phyloP scores from a whole-genome alignment of 2,113 vertebrate genomes.

The Danio rerio region GRCz12tu NC_133196.1:12362501-12363000 shows the following conservation, averaged over 20 bases:
- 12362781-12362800: neutral
- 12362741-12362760: slow-evolving; percentile 22
- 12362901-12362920: neutral
- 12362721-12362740: neutral
- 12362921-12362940: neutral
- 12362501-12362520: too few species aligned
- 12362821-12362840: slow-evolving; percentile 24
- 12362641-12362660: too few species aligned
- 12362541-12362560: too few species aligned
- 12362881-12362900: neutral
- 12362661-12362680: neutral
- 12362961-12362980: neutral
- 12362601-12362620: too few species aligned
- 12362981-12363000: neutral
- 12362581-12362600: too few species aligned
- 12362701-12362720: neutral
- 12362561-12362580: too few species aligned
- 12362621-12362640: too few species aligned
- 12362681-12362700: neutral
- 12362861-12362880: neutral
- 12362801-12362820: slow-evolving; percentile 4
- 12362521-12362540: too few species aligned
- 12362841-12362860: neutral
- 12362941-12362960: neutral
- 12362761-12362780: slow-evolving; percentile 10